Conservation (phyloP, 2,797 vertebrate genomes). For the Rhadinocentrus ornatus region DNA sequence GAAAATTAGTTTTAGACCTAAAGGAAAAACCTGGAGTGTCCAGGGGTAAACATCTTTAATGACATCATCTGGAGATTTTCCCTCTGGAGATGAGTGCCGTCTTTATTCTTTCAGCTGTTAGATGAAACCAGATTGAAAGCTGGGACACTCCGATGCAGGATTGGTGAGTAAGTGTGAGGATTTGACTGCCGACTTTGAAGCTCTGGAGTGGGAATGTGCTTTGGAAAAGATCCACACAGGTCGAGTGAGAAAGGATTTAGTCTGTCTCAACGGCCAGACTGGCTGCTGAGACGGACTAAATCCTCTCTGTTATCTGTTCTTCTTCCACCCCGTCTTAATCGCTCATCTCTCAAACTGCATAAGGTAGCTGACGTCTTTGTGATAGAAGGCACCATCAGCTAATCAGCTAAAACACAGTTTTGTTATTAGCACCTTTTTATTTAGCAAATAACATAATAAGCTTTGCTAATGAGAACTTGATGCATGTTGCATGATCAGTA, state of each 20-base stretch:
- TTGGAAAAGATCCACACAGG: conserved; percentile 10
- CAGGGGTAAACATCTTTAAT: neutral
- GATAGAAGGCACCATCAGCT: no score
- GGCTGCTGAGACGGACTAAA: conserved; percentile 19
- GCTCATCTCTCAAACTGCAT: neutral
- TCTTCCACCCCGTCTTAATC: conserved; percentile 1
- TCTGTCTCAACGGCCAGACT: neutral
- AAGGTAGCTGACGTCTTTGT: neutral
- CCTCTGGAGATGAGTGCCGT: neutral
- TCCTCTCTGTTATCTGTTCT: neutral
- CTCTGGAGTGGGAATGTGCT: conserved; percentile 5
- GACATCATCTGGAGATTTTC: neutral
- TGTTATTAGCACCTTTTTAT: no score
- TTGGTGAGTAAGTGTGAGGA: conserved; percentile 4
- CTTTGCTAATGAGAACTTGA: no score
- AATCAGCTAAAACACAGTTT: neutral
- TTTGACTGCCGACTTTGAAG: conserved; percentile 30
- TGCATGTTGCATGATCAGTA: no score
- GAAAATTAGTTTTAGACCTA: neutral
- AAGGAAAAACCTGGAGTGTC: neutral
- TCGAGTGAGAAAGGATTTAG: conserved; percentile 11
- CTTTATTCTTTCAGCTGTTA: neutral
- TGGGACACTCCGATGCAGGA: conserved; percentile 1
- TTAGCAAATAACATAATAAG: no score
- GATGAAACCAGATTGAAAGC: conserved; percentile 21